Evolutionary conservation across 2,797 vertebrate species (phyloP), one percentile per base, ranked within the genome.

Genomic region (Halcyon chelicuti): DNA sequence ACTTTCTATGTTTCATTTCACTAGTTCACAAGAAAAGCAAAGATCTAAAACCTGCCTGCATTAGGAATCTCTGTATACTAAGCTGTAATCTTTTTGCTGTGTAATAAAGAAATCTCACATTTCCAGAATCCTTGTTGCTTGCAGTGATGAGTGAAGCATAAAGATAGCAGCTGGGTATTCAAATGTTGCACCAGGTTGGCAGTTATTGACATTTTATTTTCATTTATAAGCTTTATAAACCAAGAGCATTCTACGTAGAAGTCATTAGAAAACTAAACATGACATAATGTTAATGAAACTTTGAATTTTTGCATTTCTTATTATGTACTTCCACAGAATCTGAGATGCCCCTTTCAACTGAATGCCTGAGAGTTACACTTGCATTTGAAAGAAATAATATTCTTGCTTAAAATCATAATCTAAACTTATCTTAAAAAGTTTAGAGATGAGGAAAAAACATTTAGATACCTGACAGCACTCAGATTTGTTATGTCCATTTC

Each of bases 221-320:
- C 5, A 49, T 79, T 94, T 78, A 70, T 70, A 76, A 93, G 88
- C 35, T 81, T 94, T 78, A 70, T 70, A 73, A 93, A 88, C 39
- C 72, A 70, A 88, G 25, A 79, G 23, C 57, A 63, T 76, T 81
- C 25, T 60, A 16, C 18, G 25, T 76, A 47, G 67, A 91, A 91
- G 31, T 63, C 3, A 90, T 54, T 46, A 79, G 29, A 86, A 81
- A 55, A 47, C 11, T 42, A 86, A 71, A 62, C 14, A 31, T 42
- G 31, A 22, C 7, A 63, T 31, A 35, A 66, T 42, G 9, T 12
- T 92, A 54, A 84, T 23, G 25, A 85, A 70, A 60, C 3, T 76
- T 84, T 8, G 9, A 16, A 70, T 73, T 62, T 84, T 83, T 73
- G 47, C 0, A 37, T 33, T 87, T 91, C 60, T 86, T 68, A 54